A percentile compares a stretch with the other conserved stretches of the same genome.
These are phyloP conservation scores for Boulengeromyrus knoepffleri DNA, from an alignment of 2,113 vertebrate species.

Conservation along the genomic window DNA sequence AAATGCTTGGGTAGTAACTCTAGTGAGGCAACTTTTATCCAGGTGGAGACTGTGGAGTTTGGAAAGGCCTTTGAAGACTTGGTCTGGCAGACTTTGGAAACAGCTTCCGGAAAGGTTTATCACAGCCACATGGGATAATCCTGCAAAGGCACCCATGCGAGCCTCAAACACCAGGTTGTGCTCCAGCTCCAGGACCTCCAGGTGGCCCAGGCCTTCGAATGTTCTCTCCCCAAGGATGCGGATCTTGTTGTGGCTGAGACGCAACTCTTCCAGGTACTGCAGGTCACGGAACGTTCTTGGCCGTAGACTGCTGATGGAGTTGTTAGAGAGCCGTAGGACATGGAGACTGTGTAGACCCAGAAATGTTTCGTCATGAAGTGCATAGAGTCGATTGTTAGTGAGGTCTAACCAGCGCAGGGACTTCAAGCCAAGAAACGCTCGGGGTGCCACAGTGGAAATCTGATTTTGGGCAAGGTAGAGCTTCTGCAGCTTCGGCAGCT, in stretches of 20 bases:
- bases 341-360: constrained; percentile 76
- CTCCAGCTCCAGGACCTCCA: constrained; percentile 82
- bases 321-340: constrained; percentile 83
- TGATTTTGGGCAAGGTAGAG: constrained; percentile 86
- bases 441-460: constrained; percentile 71
- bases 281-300: constrained; percentile 83
- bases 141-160: constrained; percentile 66
- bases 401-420: constrained; percentile 89
- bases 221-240: constrained; percentile 64
- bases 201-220: constrained; percentile 79
- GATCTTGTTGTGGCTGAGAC: constrained; percentile 78
- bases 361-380: constrained; percentile 81
- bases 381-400: constrained; percentile 76
- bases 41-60: constrained; percentile 90
- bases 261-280: constrained; percentile 85
- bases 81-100: constrained; percentile 68
- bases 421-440: constrained; percentile 83
- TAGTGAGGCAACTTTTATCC: constrained; percentile 76
- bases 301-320: constrained; percentile 66
- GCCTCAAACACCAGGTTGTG: constrained; percentile 83
- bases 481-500: constrained; percentile 83
- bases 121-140: constrained; percentile 76
- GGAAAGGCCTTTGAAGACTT: constrained; percentile 71
- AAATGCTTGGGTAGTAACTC: constrained; percentile 67
- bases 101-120: constrained; percentile 87